Percentiles rank a stretch among this genome's conserved stretches.
These are phyloP conservation scores for Chrysopa pallens DNA, from an alignment of 1,140 invertebrate genomes.

Conservation along the genomic window DNA sequence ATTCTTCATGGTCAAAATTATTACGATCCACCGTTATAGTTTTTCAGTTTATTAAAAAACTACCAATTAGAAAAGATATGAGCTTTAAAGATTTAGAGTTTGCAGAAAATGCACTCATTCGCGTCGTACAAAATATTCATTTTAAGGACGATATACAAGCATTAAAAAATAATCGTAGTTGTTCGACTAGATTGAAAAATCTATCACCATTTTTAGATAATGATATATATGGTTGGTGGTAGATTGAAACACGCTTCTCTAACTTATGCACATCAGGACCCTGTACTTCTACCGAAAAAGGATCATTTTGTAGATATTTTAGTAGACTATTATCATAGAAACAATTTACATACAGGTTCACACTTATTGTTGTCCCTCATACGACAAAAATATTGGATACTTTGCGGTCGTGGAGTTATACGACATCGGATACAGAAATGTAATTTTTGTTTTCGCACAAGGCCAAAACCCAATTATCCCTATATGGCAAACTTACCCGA, in stretches of 20 bases:
- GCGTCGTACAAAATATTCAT: no score
- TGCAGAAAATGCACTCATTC: no score
- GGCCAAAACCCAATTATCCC: not conserved
- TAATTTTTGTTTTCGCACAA: no score
- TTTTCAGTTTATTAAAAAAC: no score
- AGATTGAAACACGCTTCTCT: slow-evolving; percentile 8
- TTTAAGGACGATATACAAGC: no score
- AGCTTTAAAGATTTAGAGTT: no score
- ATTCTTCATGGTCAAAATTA: no score
- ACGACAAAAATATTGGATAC: slow-evolving; percentile 11
- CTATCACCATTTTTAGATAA: slow-evolving; percentile 10
- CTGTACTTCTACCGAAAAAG: slow-evolving; percentile 10
- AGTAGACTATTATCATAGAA: slow-evolving; percentile 8
- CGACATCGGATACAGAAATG: no score
- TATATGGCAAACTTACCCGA: not conserved
- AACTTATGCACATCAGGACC: slow-evolving; percentile 10
- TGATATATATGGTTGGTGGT: slow-evolving; percentile 12
- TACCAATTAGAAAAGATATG: no score
- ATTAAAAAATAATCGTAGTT: no score
- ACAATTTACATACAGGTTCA: slow-evolving; percentile 10
- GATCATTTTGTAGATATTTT: slow-evolving; percentile 9
- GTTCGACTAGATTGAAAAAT: no score
- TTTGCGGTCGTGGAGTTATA: slow-evolving; percentile 6
- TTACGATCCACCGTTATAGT: no score
- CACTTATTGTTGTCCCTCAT: slow-evolving; percentile 7